Evolutionary conservation across 2,888 invertebrate genomes (phyloP).

Genomic region (Steromphala cineraria): DNA sequence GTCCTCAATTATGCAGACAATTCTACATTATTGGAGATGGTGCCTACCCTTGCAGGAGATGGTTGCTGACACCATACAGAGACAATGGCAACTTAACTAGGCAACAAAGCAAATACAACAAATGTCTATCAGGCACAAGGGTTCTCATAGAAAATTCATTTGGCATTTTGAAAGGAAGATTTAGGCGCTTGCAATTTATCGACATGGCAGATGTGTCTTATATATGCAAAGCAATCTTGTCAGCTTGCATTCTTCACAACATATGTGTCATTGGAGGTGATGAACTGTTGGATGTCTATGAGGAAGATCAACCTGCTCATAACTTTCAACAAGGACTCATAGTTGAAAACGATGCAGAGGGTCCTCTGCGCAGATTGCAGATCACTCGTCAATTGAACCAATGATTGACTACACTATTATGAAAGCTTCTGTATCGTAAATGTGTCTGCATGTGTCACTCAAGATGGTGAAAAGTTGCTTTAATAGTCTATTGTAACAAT

Average conservation of each 20-base stretch:
- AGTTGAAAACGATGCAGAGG: not conserved
- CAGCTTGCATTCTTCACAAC: conserved; percentile 40
- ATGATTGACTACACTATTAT: not conserved
- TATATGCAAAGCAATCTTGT: conserved; percentile 27
- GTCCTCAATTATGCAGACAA: not conserved
- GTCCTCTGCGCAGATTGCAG: not conserved
- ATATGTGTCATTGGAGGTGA: conserved; percentile 37
- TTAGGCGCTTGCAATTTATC: not conserved
- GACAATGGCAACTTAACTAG: conserved; percentile 27
- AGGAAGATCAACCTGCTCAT: conserved; percentile 20
- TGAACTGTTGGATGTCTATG: conserved; percentile 29
- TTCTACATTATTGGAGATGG: conserved; percentile 24
- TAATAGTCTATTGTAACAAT: no score
- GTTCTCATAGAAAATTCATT: no score
- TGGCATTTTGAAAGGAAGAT: no score
- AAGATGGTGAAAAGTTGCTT: no score
- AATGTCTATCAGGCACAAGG: conserved; percentile 17
- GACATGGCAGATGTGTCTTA: conserved; percentile 22
- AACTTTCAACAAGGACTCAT: not conserved
- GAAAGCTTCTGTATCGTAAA: no score
- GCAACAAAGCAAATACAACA: conserved; percentile 30
- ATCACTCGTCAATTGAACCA: not conserved
- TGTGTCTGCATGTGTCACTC: no score
- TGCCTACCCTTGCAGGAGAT: conserved; percentile 27
- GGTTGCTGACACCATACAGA: conserved; percentile 31